Base-by-base conservation (phyloP, 2,797 vertebrate genomes). In the Artibeus jamaicensis region DNA sequence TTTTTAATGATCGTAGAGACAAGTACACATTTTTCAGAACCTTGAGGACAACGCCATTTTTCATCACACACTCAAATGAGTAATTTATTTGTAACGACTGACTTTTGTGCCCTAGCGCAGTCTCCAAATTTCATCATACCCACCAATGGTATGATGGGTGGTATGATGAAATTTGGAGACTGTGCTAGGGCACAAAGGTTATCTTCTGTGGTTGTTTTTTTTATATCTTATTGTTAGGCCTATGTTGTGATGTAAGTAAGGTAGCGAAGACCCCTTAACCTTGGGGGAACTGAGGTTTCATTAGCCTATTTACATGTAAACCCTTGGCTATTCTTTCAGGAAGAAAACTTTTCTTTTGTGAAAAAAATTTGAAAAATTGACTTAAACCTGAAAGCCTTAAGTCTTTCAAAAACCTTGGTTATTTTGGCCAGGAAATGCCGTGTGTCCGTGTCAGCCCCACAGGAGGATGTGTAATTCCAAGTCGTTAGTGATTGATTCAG, bases 21-120 rank as follows among this genome's bases (percentile, higher is more conserved):
- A 57, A 86, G 57, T 42, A 91, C 26, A 48, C 57, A 88, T 88
- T 91, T 79, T 73, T 57, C 39, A 93, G 8, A 48, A 86, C 62
- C n/a, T 68, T n/a, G 39, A 92, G 15, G 62, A 59, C 42, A 90
- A 29, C 22, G 32, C 10, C 19, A 67, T 48, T 16, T 78, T 79
- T 92, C 22, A 48, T 92, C 55, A 46, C n/a, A 94, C 71, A 92
- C 74, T 87, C 55, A 86, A 89, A 89, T 16, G 55, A 82, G 21
- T 81, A 86, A 67, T 84, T 84, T 85, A 70, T 29, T 81, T n/a
- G n/a, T n/a, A n/a, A n/a, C n/a, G n/a, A n/a, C n/a, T n/a, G n/a
- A n/a, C n/a, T n/a, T n/a, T n/a, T n/a, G n/a, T n/a, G n/a, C n/a
- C n/a, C n/a, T n/a, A n/a, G n/a, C n/a, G n/a, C n/a, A n/a, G n/a